Evolutionary conservation across 2,113 vertebrate genomes (phyloP).

Genomic region (Propithecus coquereli): DNA sequence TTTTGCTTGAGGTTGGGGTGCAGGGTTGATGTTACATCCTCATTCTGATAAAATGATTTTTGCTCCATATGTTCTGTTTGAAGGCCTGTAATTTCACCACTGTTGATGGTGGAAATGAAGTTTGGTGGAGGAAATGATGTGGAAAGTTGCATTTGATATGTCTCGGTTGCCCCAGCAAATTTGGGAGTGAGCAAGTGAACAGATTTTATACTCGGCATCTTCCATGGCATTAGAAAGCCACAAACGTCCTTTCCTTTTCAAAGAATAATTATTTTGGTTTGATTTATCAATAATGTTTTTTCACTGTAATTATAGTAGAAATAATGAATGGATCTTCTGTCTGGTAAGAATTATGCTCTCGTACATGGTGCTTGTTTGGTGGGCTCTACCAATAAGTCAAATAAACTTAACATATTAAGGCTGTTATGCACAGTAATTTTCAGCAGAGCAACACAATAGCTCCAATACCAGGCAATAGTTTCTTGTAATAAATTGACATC

Average conservation of each 20-base stretch:
- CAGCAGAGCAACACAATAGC: conserved; percentile 37
- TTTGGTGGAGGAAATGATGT: conserved; percentile 62
- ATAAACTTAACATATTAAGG: conserved; percentile 78
- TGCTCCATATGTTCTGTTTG: conserved; percentile 52
- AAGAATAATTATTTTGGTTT: conserved; percentile 78
- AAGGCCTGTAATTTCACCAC: conserved; percentile 63
- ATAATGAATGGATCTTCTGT: conserved; percentile 82
- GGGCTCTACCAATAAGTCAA: conserved; percentile 72
- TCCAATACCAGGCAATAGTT: conserved; percentile 54
- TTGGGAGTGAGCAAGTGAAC: background rate
- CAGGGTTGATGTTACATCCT: conserved; percentile 17
- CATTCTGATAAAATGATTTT: conserved; percentile 68
- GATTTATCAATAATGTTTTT: conserved; percentile 81
- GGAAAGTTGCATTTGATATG: conserved; percentile 57
- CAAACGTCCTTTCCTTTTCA: conserved; percentile 67
- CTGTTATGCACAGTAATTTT: conserved; percentile 66
- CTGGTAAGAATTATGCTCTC: conserved; percentile 77
- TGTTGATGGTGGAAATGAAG: conserved; percentile 68
- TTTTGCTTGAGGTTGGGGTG: conserved; percentile 53
- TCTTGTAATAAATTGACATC: conserved; percentile 57
- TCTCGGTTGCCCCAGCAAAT: conserved; percentile 43
- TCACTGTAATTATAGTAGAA: conserved; percentile 81
- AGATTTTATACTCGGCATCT: conserved; percentile 69
- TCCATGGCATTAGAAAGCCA: conserved; percentile 66
- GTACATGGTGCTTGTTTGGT: conserved; percentile 63